Conservation (phyloP, 2,113 vertebrate genomes). For the Halichoeres trimaculatus region DNA sequence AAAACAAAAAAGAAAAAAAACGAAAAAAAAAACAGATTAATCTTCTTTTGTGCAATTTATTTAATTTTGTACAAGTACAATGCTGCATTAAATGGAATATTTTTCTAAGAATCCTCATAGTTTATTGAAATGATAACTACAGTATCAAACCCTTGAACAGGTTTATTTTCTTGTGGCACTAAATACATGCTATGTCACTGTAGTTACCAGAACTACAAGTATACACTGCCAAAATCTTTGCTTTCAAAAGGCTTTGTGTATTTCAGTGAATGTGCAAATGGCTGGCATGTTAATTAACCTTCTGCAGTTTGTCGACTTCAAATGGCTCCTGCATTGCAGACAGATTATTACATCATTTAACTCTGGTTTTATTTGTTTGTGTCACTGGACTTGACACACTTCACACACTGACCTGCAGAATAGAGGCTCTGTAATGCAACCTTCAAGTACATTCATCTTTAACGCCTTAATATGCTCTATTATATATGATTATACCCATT, state of each 20-base stretch:
- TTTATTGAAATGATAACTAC: slow-evolving; percentile 71
- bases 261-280: slow-evolving; percentile 56
- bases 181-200: slow-evolving; percentile 26
- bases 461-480: slow-evolving; percentile 64
- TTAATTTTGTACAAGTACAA: slow-evolving; percentile 77
- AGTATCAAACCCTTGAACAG: slow-evolving; percentile 51
- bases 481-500: slow-evolving; percentile 35
- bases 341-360: slow-evolving; percentile 10
- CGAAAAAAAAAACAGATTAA: slow-evolving; percentile 9
- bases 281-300: slow-evolving; percentile 42
- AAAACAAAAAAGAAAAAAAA: slow-evolving; percentile 15
- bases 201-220: slow-evolving; percentile 40
- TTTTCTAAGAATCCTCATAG: slow-evolving; percentile 82
- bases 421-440: slow-evolving; percentile 51
- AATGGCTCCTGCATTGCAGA: slow-evolving; percentile 30
- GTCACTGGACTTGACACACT: slow-evolving; percentile 29
- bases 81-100: slow-evolving; percentile 83
- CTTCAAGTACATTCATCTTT: slow-evolving; percentile 55
- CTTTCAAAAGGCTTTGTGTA: slow-evolving; percentile 60
- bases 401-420: slow-evolving; percentile 33
- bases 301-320: slow-evolving; percentile 27
- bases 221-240: slow-evolving; percentile 66
- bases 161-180: slow-evolving; percentile 52
- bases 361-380: slow-evolving; percentile 47
- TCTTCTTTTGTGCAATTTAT: slow-evolving; percentile 58